phyloP scores from a whole-genome alignment of 2,113 vertebrate genomes.

The Rousettus leschenaultii region DNA sequence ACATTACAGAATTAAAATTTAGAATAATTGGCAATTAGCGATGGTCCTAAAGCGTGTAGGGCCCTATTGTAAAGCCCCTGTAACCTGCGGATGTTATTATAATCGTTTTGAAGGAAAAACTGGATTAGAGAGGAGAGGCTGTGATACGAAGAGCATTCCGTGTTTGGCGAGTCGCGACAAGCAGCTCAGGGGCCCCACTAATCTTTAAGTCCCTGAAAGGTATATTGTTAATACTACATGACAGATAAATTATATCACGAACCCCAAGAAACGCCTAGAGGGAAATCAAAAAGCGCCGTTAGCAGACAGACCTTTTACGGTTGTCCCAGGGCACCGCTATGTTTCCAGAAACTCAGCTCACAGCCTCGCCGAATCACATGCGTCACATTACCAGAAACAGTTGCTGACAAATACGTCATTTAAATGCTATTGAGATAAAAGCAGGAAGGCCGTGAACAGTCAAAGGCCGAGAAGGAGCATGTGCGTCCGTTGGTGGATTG shows the following conservation, averaged over 20 bases:
- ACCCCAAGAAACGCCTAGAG: constrained; percentile 71
- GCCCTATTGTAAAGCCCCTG: neutral
- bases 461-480: constrained; percentile 66
- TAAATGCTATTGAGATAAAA: constrained; percentile 68
- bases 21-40: constrained; percentile 21
- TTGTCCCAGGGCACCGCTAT: constrained; percentile 18
- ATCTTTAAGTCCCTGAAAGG: constrained; percentile 73
- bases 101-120: constrained; percentile 57
- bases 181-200: constrained; percentile 33
- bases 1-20: neutral
- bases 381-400: constrained; percentile 55
- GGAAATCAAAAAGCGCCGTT: constrained; percentile 69
- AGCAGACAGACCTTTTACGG: constrained; percentile 55
- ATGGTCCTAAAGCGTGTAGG: neutral
- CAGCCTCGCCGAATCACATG: constrained; percentile 39
- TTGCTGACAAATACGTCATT: constrained; percentile 70
- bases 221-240: constrained; percentile 72
- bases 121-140: constrained; percentile 23
- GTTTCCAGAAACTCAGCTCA: constrained; percentile 30
- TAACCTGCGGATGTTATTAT: neutral
- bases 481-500: constrained; percentile 56
- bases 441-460: constrained; percentile 30
- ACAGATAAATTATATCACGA: constrained; percentile 65
- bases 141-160: neutral
- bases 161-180: constrained; percentile 10